Conservation (phyloP, 2,888 invertebrate species). For the Silvanus unidentatus region DNA sequence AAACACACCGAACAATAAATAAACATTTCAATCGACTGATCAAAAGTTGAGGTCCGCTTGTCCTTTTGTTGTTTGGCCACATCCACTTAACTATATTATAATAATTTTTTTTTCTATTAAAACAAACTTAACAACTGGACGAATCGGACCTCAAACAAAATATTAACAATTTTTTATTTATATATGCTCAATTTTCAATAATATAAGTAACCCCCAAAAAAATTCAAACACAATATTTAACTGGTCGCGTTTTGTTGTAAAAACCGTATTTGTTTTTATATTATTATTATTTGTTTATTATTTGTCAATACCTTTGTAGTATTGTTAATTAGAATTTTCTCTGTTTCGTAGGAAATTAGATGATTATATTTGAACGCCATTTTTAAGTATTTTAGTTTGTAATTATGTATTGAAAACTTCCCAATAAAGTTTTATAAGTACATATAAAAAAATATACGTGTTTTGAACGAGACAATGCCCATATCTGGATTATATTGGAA, state of each 20-base stretch:
- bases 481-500: too few relatives aligned
- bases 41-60: conserved; percentile 40
- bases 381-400: conserved; percentile 14
- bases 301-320: conserved; percentile 17
- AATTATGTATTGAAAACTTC: conserved; percentile 39
- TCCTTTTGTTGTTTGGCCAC: conserved; percentile 37
- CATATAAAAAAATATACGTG: too few relatives aligned
- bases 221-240: conserved; percentile 3
- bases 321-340: conserved; percentile 7
- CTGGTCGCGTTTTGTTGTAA: conserved; percentile 31
- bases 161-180: conserved; percentile 26
- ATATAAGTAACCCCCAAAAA: conserved; percentile 8
- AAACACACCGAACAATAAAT: conserved; percentile 15
- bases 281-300: conserved; percentile 23
- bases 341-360: too few relatives aligned
- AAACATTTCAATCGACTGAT: conserved; percentile 29
- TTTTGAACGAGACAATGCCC: too few relatives aligned
- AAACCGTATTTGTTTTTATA: conserved; percentile 31
- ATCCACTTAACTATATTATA: conserved; percentile 30
- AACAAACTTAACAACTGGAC: conserved; percentile 34
- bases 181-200: conserved; percentile 30
- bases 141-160: conserved; percentile 34
- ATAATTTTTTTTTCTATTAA: conserved; percentile 17
- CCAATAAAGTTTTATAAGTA: conserved; percentile 45
- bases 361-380: too few relatives aligned